Percentiles rank a stretch among this genome's conserved stretches.
Conservation (phyloP, 2,113 vertebrate genomes). For the Macroglossus sobrinus region DNA sequence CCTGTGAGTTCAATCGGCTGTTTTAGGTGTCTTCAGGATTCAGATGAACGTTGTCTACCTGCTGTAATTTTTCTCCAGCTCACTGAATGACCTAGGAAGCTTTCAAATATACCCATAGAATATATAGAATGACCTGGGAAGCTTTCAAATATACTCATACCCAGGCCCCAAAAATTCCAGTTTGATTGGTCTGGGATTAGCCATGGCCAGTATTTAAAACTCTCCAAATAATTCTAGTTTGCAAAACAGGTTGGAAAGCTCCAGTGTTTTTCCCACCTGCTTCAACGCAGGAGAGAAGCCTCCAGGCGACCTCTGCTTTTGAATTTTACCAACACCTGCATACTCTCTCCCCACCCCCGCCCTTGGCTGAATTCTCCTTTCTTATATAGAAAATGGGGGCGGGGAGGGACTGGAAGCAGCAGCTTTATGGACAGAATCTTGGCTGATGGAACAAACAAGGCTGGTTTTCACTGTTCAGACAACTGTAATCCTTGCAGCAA, state of each 20-base stretch:
- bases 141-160: neutral
- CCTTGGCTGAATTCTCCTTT: neutral
- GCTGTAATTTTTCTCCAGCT: neutral
- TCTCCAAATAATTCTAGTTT: neutral
- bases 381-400: neutral
- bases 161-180: neutral
- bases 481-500: neutral
- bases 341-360: too few relatives aligned
- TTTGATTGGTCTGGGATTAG: neutral
- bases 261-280: neutral
- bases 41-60: neutral
- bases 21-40: neutral
- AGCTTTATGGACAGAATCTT: neutral
- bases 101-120: neutral
- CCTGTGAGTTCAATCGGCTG: accelerated
- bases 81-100: neutral
- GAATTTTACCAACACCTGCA: neutral
- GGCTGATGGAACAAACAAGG: neutral
- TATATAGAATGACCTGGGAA: neutral
- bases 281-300: neutral
- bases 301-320: neutral
- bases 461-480: neutral
- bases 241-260: neutral
- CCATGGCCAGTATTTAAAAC: neutral
- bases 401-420: neutral